These are phyloP conservation scores for Bombus ignitus DNA, from an alignment of 1,140 invertebrate genomes.

Conservation along the genomic window DNA sequence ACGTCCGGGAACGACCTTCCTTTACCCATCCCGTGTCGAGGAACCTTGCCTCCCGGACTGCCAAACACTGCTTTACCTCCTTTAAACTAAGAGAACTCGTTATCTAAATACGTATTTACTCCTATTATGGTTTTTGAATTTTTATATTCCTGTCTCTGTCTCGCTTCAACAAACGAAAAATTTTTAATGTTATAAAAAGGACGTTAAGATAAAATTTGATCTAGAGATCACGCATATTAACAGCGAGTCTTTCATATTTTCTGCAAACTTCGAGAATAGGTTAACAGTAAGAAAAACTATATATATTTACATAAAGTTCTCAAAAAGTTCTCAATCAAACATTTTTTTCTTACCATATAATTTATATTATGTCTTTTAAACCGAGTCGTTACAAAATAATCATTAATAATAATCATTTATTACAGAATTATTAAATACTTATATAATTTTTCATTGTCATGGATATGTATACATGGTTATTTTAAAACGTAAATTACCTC, in stretches of 20 bases:
- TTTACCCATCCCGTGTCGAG: slow-evolving; percentile 53
- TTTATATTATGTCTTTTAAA: neutral
- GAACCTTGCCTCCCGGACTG: slow-evolving; percentile 41
- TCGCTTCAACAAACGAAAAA: neutral
- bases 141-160: neutral
- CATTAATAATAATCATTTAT: no score
- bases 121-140: neutral
- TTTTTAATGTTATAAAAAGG: neutral
- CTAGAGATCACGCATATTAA: neutral
- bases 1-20: slow-evolving; percentile 65
- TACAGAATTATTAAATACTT: neutral
- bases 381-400: neutral
- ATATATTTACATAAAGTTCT: neutral
- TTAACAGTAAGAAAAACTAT: neutral
- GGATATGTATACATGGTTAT: neutral
- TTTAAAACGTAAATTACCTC: neutral
- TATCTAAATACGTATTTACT: neutral
- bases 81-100: neutral
- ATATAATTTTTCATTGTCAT: neutral
- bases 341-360: neutral
- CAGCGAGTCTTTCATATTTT: no score
- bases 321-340: neutral
- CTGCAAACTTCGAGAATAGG: no score
- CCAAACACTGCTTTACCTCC: slow-evolving; percentile 22
- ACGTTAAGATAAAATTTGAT: neutral